Evolutionary conservation across 2,113 vertebrate genomes (phyloP).

Genomic region (Epinephelus lanceolatus): DNA sequence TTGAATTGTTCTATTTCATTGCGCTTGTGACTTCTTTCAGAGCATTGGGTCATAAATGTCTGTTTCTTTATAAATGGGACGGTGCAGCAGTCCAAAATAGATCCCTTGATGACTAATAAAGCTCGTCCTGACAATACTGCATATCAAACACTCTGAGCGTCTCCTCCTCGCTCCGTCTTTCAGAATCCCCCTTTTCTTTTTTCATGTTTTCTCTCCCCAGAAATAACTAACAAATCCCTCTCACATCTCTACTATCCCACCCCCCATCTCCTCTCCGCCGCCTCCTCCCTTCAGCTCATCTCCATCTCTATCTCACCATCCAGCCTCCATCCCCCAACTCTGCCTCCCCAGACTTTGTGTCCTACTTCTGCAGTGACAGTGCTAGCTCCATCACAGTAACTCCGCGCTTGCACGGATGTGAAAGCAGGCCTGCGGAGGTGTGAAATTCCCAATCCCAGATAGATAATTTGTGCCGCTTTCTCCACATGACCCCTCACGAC

Average conservation of each 20-base stretch:
- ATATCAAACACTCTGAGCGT: constrained; percentile 23
- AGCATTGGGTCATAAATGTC: constrained; percentile 22
- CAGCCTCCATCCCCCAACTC: neutral
- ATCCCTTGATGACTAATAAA: constrained; percentile 48
- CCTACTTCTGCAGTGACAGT: constrained; percentile 66
- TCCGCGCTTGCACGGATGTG: constrained; percentile 4
- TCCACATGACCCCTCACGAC: constrained; percentile 13
- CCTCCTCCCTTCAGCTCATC: constrained; percentile 40
- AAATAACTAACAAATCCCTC: constrained; percentile 47
- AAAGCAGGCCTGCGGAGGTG: constrained; percentile 58
- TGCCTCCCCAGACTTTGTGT: constrained; percentile 54
- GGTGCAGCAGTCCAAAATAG: constrained; percentile 33
- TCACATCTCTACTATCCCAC: constrained; percentile 8
- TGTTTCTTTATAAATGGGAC: constrained; percentile 20
- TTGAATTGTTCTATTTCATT: neutral
- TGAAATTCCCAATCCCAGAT: constrained; percentile 72
- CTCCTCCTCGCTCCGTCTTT: constrained; percentile 8
- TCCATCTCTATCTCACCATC: constrained; percentile 25
- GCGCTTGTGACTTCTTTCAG: constrained; percentile 4
- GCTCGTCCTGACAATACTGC: constrained; percentile 30
- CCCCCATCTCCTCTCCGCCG: neutral
- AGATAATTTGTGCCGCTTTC: constrained; percentile 39
- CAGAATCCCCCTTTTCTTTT: constrained; percentile 13
- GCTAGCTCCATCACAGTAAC: constrained; percentile 18
- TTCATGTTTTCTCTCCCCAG: constrained; percentile 31